Conservation (phyloP, 1,140 invertebrate genomes). For the Trypoxylus dichotomus region DNA sequence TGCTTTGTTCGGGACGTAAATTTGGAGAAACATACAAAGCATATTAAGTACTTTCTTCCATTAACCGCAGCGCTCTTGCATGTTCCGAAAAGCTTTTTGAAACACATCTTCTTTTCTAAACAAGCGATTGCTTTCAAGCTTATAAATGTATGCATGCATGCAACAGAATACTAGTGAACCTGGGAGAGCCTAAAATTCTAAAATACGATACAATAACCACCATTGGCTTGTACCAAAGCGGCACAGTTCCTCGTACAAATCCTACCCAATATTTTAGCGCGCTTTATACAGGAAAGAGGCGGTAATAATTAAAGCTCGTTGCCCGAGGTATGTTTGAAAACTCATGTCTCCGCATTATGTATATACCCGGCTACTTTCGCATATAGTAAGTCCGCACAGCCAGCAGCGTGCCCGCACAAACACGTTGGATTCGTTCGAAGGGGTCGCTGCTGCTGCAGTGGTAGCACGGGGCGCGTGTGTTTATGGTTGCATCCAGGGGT, state of each 20-base stretch:
- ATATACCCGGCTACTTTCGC: background rate
- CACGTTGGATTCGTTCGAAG: background rate
- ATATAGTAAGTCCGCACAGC: background rate
- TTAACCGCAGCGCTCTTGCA: too few relatives aligned
- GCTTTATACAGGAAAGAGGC: background rate
- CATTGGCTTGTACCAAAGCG: background rate
- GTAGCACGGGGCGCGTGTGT: slow-evolving; percentile 11
- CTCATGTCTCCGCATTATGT: slow-evolving; percentile 2
- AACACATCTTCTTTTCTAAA: too few relatives aligned
- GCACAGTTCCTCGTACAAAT: background rate
- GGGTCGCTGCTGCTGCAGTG: slow-evolving; percentile 2
- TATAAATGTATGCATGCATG: too few relatives aligned
- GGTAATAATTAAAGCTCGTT: background rate
- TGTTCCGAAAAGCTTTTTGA: too few relatives aligned
- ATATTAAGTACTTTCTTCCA: too few relatives aligned
- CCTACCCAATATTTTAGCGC: background rate
- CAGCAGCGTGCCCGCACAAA: background rate
- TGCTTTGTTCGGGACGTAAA: too few relatives aligned
- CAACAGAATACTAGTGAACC: background rate
- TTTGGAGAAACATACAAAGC: too few relatives aligned
- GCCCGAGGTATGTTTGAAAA: slow-evolving; percentile 8
- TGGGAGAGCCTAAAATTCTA: background rate
- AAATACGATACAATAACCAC: background rate
- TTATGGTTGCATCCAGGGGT: slow-evolving; percentile 27
- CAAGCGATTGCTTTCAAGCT: too few relatives aligned